These are phyloP conservation scores for Pogoniulus pusillus DNA, from an alignment of 2,797 vertebrate species.

Conservation along the genomic window DNA sequence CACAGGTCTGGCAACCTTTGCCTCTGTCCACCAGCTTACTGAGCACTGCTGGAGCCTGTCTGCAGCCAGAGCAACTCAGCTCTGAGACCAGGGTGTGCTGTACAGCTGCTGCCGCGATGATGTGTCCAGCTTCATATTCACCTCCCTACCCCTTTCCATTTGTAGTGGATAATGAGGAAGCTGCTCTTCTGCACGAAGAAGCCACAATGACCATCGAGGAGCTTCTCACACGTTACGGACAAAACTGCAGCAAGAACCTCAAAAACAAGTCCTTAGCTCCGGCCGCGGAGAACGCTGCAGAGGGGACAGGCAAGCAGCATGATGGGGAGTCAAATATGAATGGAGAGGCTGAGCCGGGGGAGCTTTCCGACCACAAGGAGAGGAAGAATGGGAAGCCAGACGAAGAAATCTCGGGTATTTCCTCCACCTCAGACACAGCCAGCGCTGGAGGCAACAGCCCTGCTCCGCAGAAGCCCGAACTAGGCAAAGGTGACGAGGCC, in stretches of 20 bases:
- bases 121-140: background rate
- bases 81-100: background rate
- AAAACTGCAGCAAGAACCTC: slow-evolving; percentile 87
- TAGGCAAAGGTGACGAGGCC: slow-evolving; percentile 81
- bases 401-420: slow-evolving; percentile 70
- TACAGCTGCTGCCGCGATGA: background rate
- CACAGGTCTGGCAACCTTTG: background rate
- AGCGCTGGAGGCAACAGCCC: slow-evolving; percentile 69
- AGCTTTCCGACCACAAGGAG: slow-evolving; percentile 68
- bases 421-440: slow-evolving; percentile 73
- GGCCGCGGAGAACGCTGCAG: slow-evolving; percentile 47
- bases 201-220: slow-evolving; percentile 99
- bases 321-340: slow-evolving; percentile 79
- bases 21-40: too few relatives aligned
- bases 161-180: slow-evolving; percentile 96
- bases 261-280: slow-evolving; percentile 77
- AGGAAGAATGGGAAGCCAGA: slow-evolving; percentile 84
- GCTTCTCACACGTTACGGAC: slow-evolving; percentile 93
- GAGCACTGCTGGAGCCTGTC: background rate
- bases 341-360: slow-evolving; percentile 81
- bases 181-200: slow-evolving; percentile 94
- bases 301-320: slow-evolving; percentile 73
- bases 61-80: background rate
- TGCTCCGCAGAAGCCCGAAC: slow-evolving; percentile 79
- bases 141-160: background rate